A percentile compares a stretch with the other conserved stretches of the same genome.
phyloP scores from a whole-genome alignment of 53 echinoderm and acorn worm genomes.

The Hippasteria phrygiana region DNA sequence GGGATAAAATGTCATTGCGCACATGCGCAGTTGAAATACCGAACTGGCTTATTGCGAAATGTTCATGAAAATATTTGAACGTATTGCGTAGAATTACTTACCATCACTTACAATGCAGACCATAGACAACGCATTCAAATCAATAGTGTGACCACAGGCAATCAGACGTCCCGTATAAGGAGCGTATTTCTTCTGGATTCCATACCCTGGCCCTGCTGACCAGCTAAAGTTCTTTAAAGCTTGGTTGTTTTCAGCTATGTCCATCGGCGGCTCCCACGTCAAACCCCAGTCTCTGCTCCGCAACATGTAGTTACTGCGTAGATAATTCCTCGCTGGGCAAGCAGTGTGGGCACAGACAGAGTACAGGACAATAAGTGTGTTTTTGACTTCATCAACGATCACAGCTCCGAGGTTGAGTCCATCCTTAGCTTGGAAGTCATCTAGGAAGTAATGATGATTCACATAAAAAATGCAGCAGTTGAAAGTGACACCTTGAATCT shows the following conservation, averaged over 20 bases:
- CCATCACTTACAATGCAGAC: conserved; percentile 59
- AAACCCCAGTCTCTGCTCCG: conserved; percentile 63
- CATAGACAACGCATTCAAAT: conserved; percentile 35
- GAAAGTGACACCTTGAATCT: neutral
- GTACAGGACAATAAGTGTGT: conserved; percentile 70
- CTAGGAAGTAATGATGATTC: neutral
- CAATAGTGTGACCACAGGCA: conserved; percentile 68
- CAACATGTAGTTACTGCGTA: conserved; percentile 58
- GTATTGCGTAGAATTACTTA: neutral
- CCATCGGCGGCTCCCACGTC: conserved; percentile 59
- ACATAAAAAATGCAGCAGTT: neutral
- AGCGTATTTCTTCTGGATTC: conserved; percentile 70
- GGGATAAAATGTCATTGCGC: too few relatives aligned
- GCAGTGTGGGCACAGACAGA: conserved; percentile 72
- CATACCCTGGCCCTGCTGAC: conserved; percentile 78
- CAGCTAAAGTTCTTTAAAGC: conserved; percentile 47
- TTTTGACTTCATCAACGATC: conserved; percentile 54
- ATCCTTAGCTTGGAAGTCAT: conserved; percentile 70
- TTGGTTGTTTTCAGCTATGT: conserved; percentile 49
- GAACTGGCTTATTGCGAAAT: too few relatives aligned
- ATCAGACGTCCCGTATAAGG: conserved; percentile 69
- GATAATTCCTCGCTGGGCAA: conserved; percentile 39
- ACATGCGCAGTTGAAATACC: too few relatives aligned
- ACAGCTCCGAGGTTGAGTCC: conserved; percentile 75
- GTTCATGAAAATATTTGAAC: neutral